Evolutionary conservation across 2,797 vertebrate genomes (phyloP), one percentile per base, ranked within the genome.

Genomic region (Stomatorhinus walkeri): DNA sequence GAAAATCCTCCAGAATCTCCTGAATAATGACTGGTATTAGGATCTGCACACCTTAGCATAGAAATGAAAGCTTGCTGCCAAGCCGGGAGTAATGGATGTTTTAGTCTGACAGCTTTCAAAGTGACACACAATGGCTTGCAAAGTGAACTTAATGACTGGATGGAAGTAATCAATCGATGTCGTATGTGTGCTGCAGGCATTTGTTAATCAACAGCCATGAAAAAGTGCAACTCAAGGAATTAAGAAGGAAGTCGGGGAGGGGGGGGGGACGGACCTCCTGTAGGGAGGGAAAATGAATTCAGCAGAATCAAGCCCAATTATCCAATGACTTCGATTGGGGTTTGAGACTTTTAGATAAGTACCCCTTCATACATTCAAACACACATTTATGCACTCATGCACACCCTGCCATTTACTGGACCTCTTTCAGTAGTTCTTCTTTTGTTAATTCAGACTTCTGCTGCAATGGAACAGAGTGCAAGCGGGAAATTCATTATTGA

Each of bases 271-370:
- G 19, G 24, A 46, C 4, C 2, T 12, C 4, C 83, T 28, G 83
- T 32, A 16, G 22, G 24, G n/a, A 52, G 5, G 10, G 5, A 54
- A 54, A n/a, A 85, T 28, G 22, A 54, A 9, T 51, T 51, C 14
- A 8, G 24, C 49, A 85, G 84, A 52, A 54, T 52, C 14, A 6
- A 52, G 49, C 5, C 84, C 84, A 22, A 51, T 85, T 85, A 51
- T 51, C 84, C 9, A 12, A 51, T 28, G 24, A 54, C n/a, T 85
- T 85, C 12, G 46, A 48, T 32, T 85, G 83, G 83, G 10, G 46
- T 24, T 52, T 28, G 83, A 85, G 83, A 52, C 49, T 81, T 81
- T 51, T 14, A 85, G 83, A 52, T 24, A 81, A 85, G 83, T 85
- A 52, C 24, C 48, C 12, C 48, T 4, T 85, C 22, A 24, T 51